These are phyloP conservation scores for Stratiolaelaps scimitus DNA, from an alignment of 1,140 invertebrate species.

Conservation along the genomic window DNA sequence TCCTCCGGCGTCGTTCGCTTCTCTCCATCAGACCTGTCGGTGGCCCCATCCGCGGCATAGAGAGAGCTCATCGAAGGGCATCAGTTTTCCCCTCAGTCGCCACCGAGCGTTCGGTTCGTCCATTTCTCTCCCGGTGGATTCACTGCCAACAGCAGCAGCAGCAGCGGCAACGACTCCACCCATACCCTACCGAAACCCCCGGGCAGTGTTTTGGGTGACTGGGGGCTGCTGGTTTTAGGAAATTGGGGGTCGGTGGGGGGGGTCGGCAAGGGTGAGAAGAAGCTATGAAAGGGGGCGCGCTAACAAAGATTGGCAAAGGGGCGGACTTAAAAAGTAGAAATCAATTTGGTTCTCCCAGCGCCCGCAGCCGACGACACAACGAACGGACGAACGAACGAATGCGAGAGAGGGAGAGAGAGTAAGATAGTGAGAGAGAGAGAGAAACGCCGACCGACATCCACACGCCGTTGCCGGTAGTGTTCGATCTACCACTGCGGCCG, in stretches of 20 bases:
- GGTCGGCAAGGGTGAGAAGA: too few species aligned
- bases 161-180: conserved; percentile 11
- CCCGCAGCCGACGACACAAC: conserved; percentile 2
- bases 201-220: neutral
- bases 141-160: neutral
- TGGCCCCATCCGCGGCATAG: neutral
- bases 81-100: neutral
- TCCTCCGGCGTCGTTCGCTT: too few species aligned
- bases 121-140: neutral
- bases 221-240: neutral
- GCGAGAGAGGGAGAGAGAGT: too few species aligned
- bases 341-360: conserved; percentile 8
- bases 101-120: neutral
- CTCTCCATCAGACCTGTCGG: too few species aligned
- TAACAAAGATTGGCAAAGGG: neutral
- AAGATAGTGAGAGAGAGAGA: too few species aligned
- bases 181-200: neutral
- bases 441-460: too few species aligned
- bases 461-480: too few species aligned
- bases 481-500: too few species aligned
- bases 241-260: too few species aligned
- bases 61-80: conserved; percentile 1
- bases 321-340: conserved; percentile 27
- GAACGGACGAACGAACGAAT: conserved; percentile 10
- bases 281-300: neutral